phyloP scores from a whole-genome alignment of 2,113 vertebrate species.

The Pyxicephalus adspersus region DNA sequence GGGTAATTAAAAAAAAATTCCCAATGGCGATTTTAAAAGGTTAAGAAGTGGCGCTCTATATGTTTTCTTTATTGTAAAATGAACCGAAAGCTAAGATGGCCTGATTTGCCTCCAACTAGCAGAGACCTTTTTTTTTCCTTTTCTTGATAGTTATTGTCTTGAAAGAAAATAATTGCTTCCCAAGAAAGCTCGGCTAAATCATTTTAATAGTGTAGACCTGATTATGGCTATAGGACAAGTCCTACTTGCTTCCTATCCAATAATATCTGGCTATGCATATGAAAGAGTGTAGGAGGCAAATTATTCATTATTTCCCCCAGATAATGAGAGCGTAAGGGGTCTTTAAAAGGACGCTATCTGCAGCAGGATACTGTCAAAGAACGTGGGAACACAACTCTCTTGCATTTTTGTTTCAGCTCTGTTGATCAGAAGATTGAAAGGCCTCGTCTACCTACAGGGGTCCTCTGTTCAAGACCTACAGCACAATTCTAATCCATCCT shows the following conservation, averaged over 20 bases:
- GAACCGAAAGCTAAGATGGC: constrained; percentile 63
- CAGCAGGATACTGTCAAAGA: constrained; percentile 77
- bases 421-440: constrained; percentile 83
- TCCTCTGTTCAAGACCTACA: constrained; percentile 76
- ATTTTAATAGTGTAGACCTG: constrained; percentile 72
- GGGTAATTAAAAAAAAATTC: neutral
- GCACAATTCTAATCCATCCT: constrained; percentile 81
- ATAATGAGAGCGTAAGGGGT: constrained; percentile 76
- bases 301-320: constrained; percentile 72
- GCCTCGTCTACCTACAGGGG: constrained; percentile 80
- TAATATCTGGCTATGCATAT: constrained; percentile 76
- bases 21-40: neutral
- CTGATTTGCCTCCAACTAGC: constrained; percentile 69
- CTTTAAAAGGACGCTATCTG: constrained; percentile 77
- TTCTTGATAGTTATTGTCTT: constrained; percentile 66
- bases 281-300: constrained; percentile 74
- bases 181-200: constrained; percentile 72
- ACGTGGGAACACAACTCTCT: constrained; percentile 79
- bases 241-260: constrained; percentile 68
- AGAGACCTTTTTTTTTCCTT: constrained; percentile 60
- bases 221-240: constrained; percentile 71
- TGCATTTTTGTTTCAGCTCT: constrained; percentile 83
- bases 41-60: neutral
- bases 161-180: constrained; percentile 75
- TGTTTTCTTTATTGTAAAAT: constrained; percentile 8